Percentiles rank a stretch among this genome's conserved stretches.
These are phyloP conservation scores for Lepus timidus DNA, from an alignment of 2,113 vertebrate genomes.

Conservation along the genomic window DNA sequence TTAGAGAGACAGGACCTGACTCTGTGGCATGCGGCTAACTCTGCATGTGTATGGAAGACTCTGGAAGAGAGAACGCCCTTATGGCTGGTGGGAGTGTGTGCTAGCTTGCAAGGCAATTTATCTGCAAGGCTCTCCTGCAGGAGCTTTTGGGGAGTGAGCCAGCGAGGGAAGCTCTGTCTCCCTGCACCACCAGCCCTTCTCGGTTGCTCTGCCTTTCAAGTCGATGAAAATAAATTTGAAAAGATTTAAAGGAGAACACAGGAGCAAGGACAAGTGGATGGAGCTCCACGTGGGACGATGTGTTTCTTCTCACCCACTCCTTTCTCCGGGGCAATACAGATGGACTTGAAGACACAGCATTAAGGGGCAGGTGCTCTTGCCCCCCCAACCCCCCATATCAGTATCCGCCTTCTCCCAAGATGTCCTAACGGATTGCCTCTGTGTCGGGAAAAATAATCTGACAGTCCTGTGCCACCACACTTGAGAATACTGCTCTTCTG, in stretches of 20 bases:
- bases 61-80: not conserved
- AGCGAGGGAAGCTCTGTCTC: too few species aligned
- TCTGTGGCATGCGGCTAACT: not conserved
- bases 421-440: not conserved
- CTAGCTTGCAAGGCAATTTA: not conserved
- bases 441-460: not conserved
- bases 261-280: too few species aligned
- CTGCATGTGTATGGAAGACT: not conserved
- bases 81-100: not conserved
- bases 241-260: not conserved
- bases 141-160: too few species aligned
- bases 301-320: not conserved
- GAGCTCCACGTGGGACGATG: fast-evolving
- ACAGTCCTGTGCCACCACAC: too few species aligned
- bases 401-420: not conserved
- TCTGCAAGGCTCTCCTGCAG: not conserved
- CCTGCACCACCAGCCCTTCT: too few species aligned
- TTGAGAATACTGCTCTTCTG: not conserved
- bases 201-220: too few species aligned
- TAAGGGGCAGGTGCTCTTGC: not conserved
- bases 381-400: not conserved
- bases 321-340: not conserved
- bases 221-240: too few species aligned
- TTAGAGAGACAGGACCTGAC: too few species aligned
- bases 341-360: not conserved